Conservation (phyloP, 2,888 invertebrate genomes). For the Gastracanthus pulcherrimus region DNA sequence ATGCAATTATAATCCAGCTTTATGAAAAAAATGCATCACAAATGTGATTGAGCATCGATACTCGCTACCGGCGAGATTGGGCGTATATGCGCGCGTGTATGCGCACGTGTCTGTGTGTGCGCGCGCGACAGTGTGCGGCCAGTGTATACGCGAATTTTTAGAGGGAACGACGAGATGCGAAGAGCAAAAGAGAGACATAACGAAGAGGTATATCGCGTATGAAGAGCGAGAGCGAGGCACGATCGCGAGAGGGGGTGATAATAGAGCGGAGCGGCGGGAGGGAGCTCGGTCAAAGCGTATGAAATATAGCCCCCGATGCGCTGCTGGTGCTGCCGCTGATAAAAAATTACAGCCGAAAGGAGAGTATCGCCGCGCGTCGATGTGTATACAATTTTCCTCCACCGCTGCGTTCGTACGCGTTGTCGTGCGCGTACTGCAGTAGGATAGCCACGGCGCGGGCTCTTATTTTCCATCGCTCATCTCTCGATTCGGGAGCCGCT, state of each 20-base stretch:
- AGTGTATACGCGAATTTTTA: conserved; percentile 46
- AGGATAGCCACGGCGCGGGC: too few relatives aligned
- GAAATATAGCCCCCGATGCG: conserved; percentile 57
- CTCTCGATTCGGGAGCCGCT: background rate
- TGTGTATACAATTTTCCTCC: background rate
- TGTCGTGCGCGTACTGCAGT: too few relatives aligned
- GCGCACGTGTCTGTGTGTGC: conserved; percentile 69
- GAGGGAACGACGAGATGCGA: conserved; percentile 56
- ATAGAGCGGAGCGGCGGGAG: too few relatives aligned
- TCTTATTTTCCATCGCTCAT: too few relatives aligned
- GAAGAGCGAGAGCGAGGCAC: background rate
- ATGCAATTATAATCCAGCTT: conserved; percentile 78
- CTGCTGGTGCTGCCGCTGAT: conserved; percentile 70
- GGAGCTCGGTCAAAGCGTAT: conserved; percentile 68
- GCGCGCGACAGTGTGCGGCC: background rate
- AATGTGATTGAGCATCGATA: conserved; percentile 77
- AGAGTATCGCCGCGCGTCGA: background rate
- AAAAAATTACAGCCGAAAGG: conserved; percentile 72
- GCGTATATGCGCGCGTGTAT: conserved; percentile 59
- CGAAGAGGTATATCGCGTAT: conserved; percentile 23
- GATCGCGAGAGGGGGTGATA: too few relatives aligned
- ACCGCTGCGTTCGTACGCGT: too few relatives aligned
- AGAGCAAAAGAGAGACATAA: conserved; percentile 49
- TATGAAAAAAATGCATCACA: conserved; percentile 77
- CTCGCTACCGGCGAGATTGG: conserved; percentile 73